Percentiles rank a stretch among this genome's conserved stretches.
Evolutionary conservation across 2,113 vertebrate genomes (phyloP).

Genomic region (Syrmaticus mikado): DNA sequence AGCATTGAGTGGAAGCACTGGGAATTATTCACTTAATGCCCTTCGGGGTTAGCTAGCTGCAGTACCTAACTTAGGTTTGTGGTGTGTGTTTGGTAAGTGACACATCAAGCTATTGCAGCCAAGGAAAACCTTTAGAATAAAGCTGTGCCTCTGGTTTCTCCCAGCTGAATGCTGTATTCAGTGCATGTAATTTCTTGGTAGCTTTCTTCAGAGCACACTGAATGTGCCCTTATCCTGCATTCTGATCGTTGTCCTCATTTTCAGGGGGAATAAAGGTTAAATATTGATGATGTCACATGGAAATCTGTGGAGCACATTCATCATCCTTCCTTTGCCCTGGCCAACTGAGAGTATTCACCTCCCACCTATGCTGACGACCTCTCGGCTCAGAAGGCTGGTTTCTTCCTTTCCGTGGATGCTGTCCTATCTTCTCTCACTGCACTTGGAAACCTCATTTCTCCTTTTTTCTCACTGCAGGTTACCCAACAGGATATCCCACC

Average conservation of each 20-base stretch:
- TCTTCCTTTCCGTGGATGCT: background rate
- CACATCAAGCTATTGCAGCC: background rate
- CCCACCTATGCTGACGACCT: background rate
- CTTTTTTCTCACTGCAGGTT: slow-evolving; percentile 81
- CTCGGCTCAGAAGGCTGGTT: background rate
- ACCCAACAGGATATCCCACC: slow-evolving; percentile 93
- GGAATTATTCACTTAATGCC: background rate
- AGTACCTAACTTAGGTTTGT: too few species aligned
- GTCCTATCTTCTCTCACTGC: background rate
- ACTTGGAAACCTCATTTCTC: background rate
- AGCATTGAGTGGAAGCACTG: background rate
- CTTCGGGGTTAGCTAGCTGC: background rate
- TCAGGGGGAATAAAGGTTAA: background rate
- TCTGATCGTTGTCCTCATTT: background rate
- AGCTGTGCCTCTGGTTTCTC: background rate
- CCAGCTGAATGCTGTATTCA: background rate
- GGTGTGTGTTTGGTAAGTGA: background rate
- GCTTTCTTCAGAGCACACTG: background rate
- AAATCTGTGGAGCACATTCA: background rate
- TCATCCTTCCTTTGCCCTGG: background rate
- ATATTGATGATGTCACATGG: background rate
- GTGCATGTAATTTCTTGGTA: accelerated
- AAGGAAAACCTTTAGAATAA: background rate
- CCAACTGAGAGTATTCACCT: background rate
- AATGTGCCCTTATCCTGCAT: background rate